phyloP scores from a whole-genome alignment of 2,113 vertebrate species.

The Indri indri region DNA sequence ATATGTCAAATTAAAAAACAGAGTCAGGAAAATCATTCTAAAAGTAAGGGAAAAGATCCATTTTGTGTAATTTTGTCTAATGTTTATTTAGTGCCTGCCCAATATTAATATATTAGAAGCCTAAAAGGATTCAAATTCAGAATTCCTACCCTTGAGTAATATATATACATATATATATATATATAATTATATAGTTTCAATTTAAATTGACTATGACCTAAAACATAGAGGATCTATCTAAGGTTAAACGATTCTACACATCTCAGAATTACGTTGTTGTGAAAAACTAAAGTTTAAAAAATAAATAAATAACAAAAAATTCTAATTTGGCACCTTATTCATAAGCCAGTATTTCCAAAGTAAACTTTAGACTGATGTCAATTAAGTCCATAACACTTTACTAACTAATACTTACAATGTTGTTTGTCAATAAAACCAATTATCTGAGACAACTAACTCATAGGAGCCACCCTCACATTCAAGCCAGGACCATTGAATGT shows the following conservation, averaged over 20 bases:
- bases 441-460: background rate
- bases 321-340: background rate
- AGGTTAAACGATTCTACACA: background rate
- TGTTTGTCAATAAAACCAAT: background rate
- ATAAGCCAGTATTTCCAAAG: background rate
- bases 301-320: background rate
- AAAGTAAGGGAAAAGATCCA: background rate
- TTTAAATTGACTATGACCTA: background rate
- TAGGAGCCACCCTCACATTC: background rate
- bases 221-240: background rate
- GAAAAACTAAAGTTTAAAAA: slow-evolving; percentile 23
- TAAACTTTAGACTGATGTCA: background rate
- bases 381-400: background rate
- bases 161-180: background rate
- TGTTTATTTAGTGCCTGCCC: background rate
- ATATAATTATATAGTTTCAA: background rate
- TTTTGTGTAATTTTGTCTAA: background rate
- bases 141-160: background rate
- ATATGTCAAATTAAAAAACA: background rate
- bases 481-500: background rate
- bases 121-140: background rate
- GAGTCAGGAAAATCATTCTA: background rate
- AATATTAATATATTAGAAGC: background rate
- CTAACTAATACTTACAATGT: background rate
- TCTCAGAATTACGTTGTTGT: background rate